Conservation (phyloP, 2,113 vertebrate species). For the Chlamydotis undulata region DNA sequence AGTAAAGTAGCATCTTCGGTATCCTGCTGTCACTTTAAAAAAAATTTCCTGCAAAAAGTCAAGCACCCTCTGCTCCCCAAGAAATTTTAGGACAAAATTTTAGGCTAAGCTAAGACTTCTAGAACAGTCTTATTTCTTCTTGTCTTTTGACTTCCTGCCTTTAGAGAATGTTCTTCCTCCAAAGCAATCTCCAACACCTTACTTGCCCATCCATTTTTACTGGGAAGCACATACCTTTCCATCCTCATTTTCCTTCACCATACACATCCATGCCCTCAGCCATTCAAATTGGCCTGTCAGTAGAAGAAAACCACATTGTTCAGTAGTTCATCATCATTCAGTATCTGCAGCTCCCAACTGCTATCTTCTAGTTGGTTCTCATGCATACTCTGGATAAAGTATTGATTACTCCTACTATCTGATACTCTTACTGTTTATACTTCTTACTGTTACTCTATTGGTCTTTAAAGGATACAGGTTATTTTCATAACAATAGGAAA, state of each 20-base stretch:
- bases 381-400: not conserved
- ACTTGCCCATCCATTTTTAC: not conserved
- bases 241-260: not conserved
- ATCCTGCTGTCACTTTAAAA: not conserved
- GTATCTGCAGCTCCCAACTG: not conserved
- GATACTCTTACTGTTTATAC: not conserved
- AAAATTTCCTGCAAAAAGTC: rapidly evolving
- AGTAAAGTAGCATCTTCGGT: not conserved
- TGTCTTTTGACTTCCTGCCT: not conserved
- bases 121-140: not conserved
- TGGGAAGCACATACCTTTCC: not conserved
- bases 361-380: not conserved
- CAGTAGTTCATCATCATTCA: not conserved
- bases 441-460: not conserved
- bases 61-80: not conserved
- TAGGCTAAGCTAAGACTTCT: not conserved
- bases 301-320: not conserved
- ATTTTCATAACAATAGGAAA: not conserved
- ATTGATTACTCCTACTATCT: not conserved
- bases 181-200: not conserved
- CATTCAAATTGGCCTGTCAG: not conserved
- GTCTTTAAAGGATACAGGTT: not conserved
- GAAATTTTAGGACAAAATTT: not conserved
- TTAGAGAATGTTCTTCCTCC: not conserved
- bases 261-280: not conserved